Conservation (phyloP, 1,140 invertebrate genomes). For the Trialeurodes vaporariorum region DNA sequence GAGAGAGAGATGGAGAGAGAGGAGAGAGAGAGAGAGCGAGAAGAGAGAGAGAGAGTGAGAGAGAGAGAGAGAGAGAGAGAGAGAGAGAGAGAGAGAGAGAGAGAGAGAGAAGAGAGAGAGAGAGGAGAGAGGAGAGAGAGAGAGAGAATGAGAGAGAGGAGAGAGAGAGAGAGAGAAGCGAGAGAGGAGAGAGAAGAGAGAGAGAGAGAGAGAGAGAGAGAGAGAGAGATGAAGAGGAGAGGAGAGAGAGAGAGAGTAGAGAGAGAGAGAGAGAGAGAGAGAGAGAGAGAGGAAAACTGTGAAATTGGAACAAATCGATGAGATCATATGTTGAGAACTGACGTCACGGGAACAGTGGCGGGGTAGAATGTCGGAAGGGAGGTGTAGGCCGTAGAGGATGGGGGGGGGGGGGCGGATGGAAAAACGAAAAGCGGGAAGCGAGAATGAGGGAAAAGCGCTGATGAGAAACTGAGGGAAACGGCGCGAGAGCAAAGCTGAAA, state of each 20-base stretch:
- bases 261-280: background rate
- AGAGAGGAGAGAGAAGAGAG: background rate
- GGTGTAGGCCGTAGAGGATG: too few relatives aligned
- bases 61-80: background rate
- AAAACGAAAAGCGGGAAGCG: too few relatives aligned
- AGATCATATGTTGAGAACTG: background rate
- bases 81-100: background rate
- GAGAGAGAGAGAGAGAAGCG: background rate
- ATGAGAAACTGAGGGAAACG: background rate
- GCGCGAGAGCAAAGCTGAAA: background rate
- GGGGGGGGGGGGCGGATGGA: too few relatives aligned
- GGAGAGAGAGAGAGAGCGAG: background rate
- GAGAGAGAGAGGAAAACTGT: background rate
- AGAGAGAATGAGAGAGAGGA: too few relatives aligned
- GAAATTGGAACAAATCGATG: background rate
- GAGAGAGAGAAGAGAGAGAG: background rate
- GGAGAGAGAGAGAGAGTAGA: too few relatives aligned
- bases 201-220: background rate
- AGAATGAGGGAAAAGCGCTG: background rate
- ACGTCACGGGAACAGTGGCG: background rate
- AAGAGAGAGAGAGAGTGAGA: background rate
- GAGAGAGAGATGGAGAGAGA: background rate
- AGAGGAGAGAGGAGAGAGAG: too few relatives aligned
- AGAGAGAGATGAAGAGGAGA: background rate
- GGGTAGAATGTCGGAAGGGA: too few relatives aligned